Base-by-base conservation (phyloP, 2,797 vertebrate genomes). In the Premnoplex brunnescens region DNA sequence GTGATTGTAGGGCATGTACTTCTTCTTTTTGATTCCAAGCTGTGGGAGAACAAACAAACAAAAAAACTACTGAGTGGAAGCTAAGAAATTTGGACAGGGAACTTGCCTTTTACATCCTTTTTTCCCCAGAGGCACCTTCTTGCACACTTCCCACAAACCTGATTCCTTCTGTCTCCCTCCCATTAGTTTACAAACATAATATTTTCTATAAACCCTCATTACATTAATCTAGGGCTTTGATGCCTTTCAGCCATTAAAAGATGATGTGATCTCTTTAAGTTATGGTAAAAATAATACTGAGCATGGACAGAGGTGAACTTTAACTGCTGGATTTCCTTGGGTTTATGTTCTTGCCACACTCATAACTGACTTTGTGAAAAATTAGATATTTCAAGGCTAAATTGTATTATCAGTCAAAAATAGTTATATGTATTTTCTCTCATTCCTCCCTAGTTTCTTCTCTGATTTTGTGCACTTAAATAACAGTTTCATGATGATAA, bases 1-100 rank as follows among this genome's bases (percentile, higher is more conserved):
- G 82, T 98, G 97, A n/a, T 98, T 98, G 92, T 98, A 98, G 1
- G 98, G 98, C 98, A 98, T 98, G 75, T 98, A 97, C 80, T 98
- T 98, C 56, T 96, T 98, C 97, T 98, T 98, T 92, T 98, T 97
- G 56, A 97, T 96, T 52, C 98, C 98, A 48, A 98, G 98, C 98
- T 98, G 93, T 68, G 59, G n/a, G 48, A 27, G 32, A 14, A 71
- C 83, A 41, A 79, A 64, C 63, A 66, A 36, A 8, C 30, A 18
- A 67, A n/a, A 11, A 7, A 13, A 16, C 24, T 1, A 27, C 24
- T 22, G 7, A 49, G 37, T 46, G 27, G 16, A 52, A 51, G 41
- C 6, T 7, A 43, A 80, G 49, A 14, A 77, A 71, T 34, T 23
- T 54, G 28, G 55, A n/a, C 22, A 60, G n/a, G 14, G 78, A 84